Conservation (phyloP, 2,113 vertebrate genomes). For the Pluvianellus socialis region DNA sequence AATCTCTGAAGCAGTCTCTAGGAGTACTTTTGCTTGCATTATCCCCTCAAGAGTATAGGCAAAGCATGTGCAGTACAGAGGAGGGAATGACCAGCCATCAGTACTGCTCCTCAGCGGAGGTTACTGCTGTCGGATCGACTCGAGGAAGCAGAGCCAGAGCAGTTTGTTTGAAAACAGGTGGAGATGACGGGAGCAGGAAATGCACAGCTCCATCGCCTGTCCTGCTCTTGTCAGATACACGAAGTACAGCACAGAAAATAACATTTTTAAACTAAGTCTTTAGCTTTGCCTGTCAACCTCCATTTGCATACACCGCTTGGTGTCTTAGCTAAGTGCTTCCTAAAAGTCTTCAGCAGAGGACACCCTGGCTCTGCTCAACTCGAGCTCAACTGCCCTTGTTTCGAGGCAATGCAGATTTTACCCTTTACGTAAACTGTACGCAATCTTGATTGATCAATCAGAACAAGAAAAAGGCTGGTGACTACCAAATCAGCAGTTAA, state of each 20-base stretch:
- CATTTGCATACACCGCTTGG: accelerated
- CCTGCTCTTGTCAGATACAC: background rate
- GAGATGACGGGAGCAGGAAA: background rate
- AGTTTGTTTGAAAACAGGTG: background rate
- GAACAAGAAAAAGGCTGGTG: background rate
- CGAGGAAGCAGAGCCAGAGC: background rate
- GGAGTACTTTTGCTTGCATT: background rate
- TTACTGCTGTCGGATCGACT: background rate
- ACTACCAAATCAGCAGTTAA: background rate
- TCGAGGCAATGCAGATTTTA: background rate
- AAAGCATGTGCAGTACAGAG: background rate
- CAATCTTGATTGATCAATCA: accelerated
- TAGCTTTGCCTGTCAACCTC: background rate
- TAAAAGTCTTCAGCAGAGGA: background rate
- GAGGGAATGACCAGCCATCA: background rate
- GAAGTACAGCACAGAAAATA: background rate
- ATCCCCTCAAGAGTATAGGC: background rate
- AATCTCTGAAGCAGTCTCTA: background rate
- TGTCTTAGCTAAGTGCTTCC: background rate
- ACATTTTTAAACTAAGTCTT: background rate
- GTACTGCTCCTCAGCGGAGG: background rate
- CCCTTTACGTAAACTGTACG: background rate
- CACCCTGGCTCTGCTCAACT: background rate
- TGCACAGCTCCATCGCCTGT: background rate
- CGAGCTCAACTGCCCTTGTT: background rate